These are phyloP conservation scores for Myopa tessellatipennis DNA, from an alignment of 2,888 invertebrate genomes.

Conservation along the genomic window DNA sequence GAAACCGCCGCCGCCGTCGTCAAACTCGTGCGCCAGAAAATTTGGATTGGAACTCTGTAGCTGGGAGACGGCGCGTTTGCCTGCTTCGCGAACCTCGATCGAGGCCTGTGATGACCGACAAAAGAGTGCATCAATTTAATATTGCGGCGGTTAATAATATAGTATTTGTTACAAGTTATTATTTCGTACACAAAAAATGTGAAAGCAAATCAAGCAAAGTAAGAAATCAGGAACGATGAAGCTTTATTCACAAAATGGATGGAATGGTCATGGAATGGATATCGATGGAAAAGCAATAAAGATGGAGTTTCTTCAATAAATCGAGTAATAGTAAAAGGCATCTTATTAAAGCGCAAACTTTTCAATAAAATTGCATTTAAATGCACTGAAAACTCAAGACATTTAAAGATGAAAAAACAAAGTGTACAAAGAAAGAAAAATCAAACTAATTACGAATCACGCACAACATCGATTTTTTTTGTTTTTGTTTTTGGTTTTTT, in stretches of 20 bases:
- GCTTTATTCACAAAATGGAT: too few relatives aligned
- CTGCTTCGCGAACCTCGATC: slow-evolving; percentile 81
- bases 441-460: background rate
- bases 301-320: too few relatives aligned
- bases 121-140: slow-evolving; percentile 3
- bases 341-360: too few relatives aligned
- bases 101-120: slow-evolving; percentile 73
- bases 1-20: slow-evolving; percentile 49
- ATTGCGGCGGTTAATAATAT: background rate
- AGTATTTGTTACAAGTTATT: background rate
- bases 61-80: slow-evolving; percentile 74
- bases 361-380: too few relatives aligned
- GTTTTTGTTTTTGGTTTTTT: slow-evolving; percentile 14
- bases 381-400: background rate
- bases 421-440: background rate
- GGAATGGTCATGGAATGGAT: too few relatives aligned
- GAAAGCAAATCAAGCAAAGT: background rate
- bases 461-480: slow-evolving; percentile 13
- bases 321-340: background rate
- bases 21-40: slow-evolving; percentile 61
- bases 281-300: too few relatives aligned
- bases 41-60: slow-evolving; percentile 68
- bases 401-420: background rate
- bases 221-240: background rate
- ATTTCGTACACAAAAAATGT: slow-evolving; percentile 10